A percentile compares a stretch with the other conserved stretches of the same genome.
These are phyloP conservation scores for Sweltsa coloradensis DNA, from an alignment of 1,140 invertebrate genomes.

Conservation along the genomic window DNA sequence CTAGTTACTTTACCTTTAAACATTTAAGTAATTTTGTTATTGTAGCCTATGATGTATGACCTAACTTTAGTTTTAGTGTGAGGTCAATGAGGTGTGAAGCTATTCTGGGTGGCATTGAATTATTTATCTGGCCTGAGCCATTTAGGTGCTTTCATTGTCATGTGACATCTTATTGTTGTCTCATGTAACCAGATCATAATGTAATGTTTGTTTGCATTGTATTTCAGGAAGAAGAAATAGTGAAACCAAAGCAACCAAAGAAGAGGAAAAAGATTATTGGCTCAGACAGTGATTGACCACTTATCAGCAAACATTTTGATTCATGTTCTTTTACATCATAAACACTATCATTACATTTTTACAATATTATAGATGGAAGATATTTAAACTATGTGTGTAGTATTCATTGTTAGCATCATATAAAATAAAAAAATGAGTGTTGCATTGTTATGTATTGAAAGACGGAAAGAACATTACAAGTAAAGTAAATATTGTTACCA, in stretches of 20 bases:
- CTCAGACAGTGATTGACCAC: conserved; percentile 69
- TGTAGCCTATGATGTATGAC: background rate
- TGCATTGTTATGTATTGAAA: too few species aligned
- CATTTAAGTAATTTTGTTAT: background rate
- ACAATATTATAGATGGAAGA: too few species aligned
- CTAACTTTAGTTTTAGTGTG: background rate
- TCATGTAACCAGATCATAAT: background rate
- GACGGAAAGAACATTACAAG: too few species aligned
- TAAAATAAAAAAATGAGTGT: too few species aligned
- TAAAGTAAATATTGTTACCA: too few species aligned
- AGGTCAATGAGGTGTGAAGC: background rate
- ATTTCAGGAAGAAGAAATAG: conserved; percentile 64
- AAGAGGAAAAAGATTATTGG: conserved; percentile 72
- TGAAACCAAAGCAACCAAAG: conserved; percentile 72
- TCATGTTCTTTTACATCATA: too few species aligned
- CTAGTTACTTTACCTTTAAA: too few species aligned
- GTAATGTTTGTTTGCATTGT: conserved; percentile 19
- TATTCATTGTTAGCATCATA: too few species aligned
- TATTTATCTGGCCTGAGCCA: background rate
- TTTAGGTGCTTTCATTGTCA: background rate
- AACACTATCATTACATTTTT: too few species aligned
- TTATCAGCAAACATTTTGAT: too few species aligned
- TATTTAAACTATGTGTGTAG: too few species aligned
- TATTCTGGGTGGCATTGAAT: background rate
- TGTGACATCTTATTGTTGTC: background rate